Evolutionary conservation across 35 echinoderm and acorn worm species (phyloP), one percentile per base, ranked within the genome.

Genomic region (Eucidaris tribuloides): DNA sequence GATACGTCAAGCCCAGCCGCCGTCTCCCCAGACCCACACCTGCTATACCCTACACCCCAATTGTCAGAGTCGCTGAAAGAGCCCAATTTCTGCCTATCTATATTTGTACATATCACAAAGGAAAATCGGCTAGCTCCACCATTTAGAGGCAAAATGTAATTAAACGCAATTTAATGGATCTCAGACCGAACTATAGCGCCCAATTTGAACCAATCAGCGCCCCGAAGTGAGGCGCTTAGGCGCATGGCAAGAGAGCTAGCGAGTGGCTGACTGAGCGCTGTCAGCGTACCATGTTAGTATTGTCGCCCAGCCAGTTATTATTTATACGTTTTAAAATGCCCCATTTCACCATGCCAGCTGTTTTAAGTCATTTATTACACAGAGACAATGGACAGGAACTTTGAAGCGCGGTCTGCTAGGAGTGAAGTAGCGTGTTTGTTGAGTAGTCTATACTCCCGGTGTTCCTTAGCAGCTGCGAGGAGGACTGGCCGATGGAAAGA

Each of bases 31-130:
- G 35, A 44, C 68, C 29, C 44, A 74, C 68, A 74, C 68, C 68
- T 74, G 68, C 68, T 40, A 9, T 52, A n/a, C n/a, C 48, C 40
- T n/a, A 74, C 68, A 7, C 68, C 9, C n/a, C 68, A 74, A 74
- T 74, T 74, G 68, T 74, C 37, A 74, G 37, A 33, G 68, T 35
- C 37, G 40, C 38, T 42, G 68, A 74, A 74, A 74, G 68, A 38
- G 33, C 68, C 68, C 68, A 74, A 74, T 74, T 74, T 36, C 68
- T 74, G 68, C 68, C 68, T 42, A 74, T 74, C 68, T 74, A 74
- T 74, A 74, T 74, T 74, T 74, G 68, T 74, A 74, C 68, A 74
- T 74, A 74, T 74, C 68, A 74, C 68, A 74, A 74, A 74, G 68
- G 68, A 74, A 74, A 74, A 74, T 74, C 68, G 68, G 29, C 68